Conservation (phyloP, 1,140 invertebrate species). For the Pseudomyrmex flavicornis region DNA sequence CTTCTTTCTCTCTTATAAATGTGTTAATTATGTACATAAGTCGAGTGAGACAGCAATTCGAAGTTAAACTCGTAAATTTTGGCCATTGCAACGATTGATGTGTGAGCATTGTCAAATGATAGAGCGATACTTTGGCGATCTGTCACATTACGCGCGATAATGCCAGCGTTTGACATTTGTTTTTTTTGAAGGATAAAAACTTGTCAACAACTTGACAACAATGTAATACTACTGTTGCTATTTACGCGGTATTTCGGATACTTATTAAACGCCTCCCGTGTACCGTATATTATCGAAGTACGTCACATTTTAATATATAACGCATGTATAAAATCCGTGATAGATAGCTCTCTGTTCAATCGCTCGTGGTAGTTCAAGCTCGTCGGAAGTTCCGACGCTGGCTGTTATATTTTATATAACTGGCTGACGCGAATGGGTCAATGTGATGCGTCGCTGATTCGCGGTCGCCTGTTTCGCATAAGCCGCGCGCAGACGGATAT, state of each 20-base stretch:
- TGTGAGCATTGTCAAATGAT: too few relatives aligned
- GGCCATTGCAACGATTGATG: too few relatives aligned
- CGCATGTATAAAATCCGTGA: conserved; percentile 5
- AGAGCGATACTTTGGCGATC: too few relatives aligned
- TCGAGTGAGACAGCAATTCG: too few relatives aligned
- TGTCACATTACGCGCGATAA: too few relatives aligned
- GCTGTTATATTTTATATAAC: conserved; percentile 35
- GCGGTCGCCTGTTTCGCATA: conserved; percentile 41
- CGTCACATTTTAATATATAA: conserved; percentile 40
- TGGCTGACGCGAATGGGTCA: conserved; percentile 32
- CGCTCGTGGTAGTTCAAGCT: conserved; percentile 18
- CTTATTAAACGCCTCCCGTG: not conserved
- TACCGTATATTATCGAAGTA: not conserved
- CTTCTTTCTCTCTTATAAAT: too few relatives aligned
- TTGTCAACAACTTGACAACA: too few relatives aligned
- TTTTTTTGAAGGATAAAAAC: too few relatives aligned
- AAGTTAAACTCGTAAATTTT: too few relatives aligned
- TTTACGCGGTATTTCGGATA: not conserved
- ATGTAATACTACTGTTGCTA: not conserved
- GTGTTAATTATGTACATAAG: too few relatives aligned
- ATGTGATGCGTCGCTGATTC: conserved; percentile 44
- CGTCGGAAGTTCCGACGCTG: conserved; percentile 38
- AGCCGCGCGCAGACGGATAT: conserved; percentile 18
- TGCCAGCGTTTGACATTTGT: too few relatives aligned
- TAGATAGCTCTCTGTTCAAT: conserved; percentile 48